Conservation (phyloP, 2,113 vertebrate species). For the Cyanoderma ruficeps region DNA sequence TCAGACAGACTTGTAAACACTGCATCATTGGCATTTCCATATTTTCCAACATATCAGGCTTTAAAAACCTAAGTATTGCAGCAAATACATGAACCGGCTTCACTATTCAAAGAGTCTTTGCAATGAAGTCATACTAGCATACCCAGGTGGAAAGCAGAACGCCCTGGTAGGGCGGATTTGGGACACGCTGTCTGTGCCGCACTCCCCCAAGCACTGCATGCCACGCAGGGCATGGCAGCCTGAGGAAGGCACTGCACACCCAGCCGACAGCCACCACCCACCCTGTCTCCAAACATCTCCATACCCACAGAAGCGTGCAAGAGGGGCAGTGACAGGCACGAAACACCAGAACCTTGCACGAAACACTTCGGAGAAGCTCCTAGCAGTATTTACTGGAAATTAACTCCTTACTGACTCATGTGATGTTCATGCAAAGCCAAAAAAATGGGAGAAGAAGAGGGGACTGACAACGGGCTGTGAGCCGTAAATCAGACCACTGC, state of each 20-base stretch:
- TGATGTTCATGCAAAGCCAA: neutral
- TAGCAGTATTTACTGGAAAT: conserved; percentile 36
- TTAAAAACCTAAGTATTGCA: neutral
- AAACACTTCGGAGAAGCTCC: conserved; percentile 62
- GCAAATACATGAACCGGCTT: neutral
- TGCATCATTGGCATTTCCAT: neutral
- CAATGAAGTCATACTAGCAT: neutral
- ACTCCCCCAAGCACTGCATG: conserved; percentile 72
- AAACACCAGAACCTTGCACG: conserved; percentile 78
- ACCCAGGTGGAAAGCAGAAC: neutral
- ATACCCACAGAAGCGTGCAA: conserved; percentile 83
- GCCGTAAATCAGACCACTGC: neutral
- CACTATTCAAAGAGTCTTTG: neutral
- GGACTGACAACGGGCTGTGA: accelerated
- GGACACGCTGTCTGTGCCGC: neutral
- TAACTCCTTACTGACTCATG: conserved; percentile 55
- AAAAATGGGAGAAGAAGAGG: too few species aligned
- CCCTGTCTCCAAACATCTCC: conserved; percentile 74
- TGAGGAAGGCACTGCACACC: conserved; percentile 65
- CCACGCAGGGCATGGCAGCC: conserved; percentile 69
- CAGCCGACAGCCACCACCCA: conserved; percentile 56
- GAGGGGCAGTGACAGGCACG: conserved; percentile 77
- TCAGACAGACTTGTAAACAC: conserved; percentile 29
- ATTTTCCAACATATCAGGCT: neutral
- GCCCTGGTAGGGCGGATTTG: conserved; percentile 17